phyloP scores from a whole-genome alignment of 2,888 invertebrate species.

The Melanchra persicariae region DNA sequence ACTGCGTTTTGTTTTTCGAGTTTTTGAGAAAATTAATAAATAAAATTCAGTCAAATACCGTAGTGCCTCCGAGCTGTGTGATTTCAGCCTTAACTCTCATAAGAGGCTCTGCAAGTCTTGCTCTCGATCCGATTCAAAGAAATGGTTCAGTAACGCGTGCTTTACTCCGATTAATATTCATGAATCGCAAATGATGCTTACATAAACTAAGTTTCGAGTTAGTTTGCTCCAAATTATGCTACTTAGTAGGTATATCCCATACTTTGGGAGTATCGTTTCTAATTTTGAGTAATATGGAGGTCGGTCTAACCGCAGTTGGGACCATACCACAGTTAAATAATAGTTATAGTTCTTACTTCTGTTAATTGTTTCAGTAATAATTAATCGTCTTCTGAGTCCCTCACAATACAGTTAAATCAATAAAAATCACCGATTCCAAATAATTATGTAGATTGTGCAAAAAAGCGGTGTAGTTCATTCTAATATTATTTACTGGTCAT shows the following conservation, averaged over 20 bases:
- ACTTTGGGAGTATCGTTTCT: slow-evolving; percentile 11
- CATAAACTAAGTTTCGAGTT: slow-evolving; percentile 15
- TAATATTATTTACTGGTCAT: neutral
- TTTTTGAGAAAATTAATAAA: too few relatives aligned
- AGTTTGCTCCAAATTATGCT: slow-evolving; percentile 17
- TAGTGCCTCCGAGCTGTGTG: neutral
- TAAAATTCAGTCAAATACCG: too few relatives aligned
- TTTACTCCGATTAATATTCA: slow-evolving; percentile 36
- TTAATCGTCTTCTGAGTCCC: neutral
- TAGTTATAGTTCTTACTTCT: neutral
- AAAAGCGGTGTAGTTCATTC: too few relatives aligned
- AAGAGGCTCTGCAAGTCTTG: neutral
- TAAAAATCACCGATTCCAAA: neutral
- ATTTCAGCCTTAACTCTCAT: neutral
- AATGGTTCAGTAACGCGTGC: neutral
- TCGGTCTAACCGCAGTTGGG: neutral
- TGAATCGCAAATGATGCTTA: slow-evolving; percentile 30
- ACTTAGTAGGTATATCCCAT: neutral
- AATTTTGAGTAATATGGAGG: neutral
- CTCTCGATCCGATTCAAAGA: slow-evolving; percentile 5
- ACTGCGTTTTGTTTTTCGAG: too few relatives aligned
- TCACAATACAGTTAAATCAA: neutral
- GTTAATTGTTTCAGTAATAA: neutral
- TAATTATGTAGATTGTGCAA: too few relatives aligned
- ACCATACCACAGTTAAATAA: neutral